Conservation (phyloP, 2,113 vertebrate species). For the Oceanites oceanicus region DNA sequence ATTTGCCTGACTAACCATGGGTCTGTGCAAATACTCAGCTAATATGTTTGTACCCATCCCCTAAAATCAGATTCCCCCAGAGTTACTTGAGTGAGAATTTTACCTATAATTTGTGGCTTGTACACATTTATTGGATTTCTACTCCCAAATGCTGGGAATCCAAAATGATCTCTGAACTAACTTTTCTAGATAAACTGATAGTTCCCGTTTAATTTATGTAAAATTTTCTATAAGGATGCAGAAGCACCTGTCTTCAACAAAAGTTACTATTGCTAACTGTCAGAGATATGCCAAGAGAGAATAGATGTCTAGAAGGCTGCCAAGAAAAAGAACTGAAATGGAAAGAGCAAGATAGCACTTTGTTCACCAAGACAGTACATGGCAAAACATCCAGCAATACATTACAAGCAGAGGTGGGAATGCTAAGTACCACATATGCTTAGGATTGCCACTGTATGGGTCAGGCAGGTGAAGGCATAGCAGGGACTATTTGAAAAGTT, state of each 20-base stretch:
- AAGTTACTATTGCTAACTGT: slow-evolving; percentile 40
- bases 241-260: slow-evolving; percentile 32
- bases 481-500: neutral
- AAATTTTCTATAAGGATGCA: slow-evolving; percentile 10
- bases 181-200: slow-evolving; percentile 31
- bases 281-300: slow-evolving; percentile 1
- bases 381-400: neutral
- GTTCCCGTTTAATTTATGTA: slow-evolving; percentile 14
- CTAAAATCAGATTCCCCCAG: neutral
- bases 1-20: neutral
- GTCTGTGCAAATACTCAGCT: neutral
- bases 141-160: neutral
- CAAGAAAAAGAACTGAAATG: neutral
- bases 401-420: neutral
- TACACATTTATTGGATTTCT: neutral
- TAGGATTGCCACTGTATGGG: neutral
- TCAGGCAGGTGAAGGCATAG: neutral
- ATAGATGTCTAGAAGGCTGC: slow-evolving; percentile 24
- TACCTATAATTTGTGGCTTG: neutral
- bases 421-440: neutral
- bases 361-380: neutral
- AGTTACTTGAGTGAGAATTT: neutral
- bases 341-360: neutral
- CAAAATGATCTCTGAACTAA: slow-evolving; percentile 20
- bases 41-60: neutral